Evolutionary conservation across 2,888 invertebrate genomes (phyloP), one percentile per base, ranked within the genome.

Genomic region (Muscina levida): DNA sequence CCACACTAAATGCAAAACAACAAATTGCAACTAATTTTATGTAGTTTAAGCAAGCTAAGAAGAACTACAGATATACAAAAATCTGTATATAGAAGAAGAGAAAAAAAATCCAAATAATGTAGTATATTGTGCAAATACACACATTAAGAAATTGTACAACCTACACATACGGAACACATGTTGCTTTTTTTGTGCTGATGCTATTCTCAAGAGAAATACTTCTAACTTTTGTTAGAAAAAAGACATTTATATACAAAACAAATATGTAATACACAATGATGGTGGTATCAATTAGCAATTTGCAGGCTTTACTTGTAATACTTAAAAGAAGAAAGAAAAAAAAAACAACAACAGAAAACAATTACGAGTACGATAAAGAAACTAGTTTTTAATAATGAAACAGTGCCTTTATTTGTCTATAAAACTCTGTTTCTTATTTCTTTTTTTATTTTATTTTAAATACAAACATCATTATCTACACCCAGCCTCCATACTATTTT

Each of bases 371-470:
- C 37, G 11, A 31, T n/a, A n/a, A n/a, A n/a, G n/a, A n/a, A n/a
- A 37, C 3, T 11, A 68, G n/a, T 42, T n/a, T 22, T 19, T 53
- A 11, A 24, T 70, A 48, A 62, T 67, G 77, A 81, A 81, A 81
- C 81, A 77, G 81, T 81, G 81, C 81, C 81, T 81, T 77, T 81
- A 72, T 81, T 81, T 77, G 51, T 44, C 48, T 77, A 66, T 53
- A 79, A 79, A 80, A 76, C 44, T 77, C 81, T 81, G 81, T 81
- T 81, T 81, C 81, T 72, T 72, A 44, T 73, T 72, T 72, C 13
- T 66, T 48, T 70, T n/a, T n/a, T n/a, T n/a, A n/a, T n/a, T n/a
- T n/a, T n/a, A n/a, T n/a, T n/a, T n/a, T n/a, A n/a, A n/a, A n/a
- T n/a, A n/a, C n/a, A n/a, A n/a, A n/a, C n/a, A n/a, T n/a, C n/a